phyloP scores from a whole-genome alignment of 2,797 vertebrate species.

The Epinephelus malabaricus region DNA sequence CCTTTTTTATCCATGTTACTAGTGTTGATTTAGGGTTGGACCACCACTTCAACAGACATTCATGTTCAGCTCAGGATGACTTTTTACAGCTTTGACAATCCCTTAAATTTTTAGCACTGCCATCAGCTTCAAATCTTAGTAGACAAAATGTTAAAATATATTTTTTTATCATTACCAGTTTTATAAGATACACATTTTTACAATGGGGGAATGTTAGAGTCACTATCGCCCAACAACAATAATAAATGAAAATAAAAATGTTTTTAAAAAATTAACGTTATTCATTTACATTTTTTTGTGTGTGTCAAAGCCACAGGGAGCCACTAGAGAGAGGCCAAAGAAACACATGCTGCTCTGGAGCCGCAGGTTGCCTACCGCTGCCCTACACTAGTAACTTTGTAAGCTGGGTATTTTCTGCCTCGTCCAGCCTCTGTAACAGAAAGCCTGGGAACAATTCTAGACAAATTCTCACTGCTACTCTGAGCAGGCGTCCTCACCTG shows the following conservation, averaged over 20 bases:
- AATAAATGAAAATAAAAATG: too few species aligned
- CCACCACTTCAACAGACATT: neutral
- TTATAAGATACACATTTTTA: too few species aligned
- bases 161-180: too few species aligned
- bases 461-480: constrained; percentile 43
- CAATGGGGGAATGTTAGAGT: too few species aligned
- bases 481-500: constrained; percentile 65
- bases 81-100: neutral
- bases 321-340: too few species aligned
- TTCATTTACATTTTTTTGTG: too few species aligned
- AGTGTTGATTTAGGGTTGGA: neutral
- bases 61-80: neutral
- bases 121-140: neutral
- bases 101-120: neutral
- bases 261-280: too few species aligned
- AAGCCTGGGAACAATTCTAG: constrained; percentile 55
- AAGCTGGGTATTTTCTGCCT: neutral
- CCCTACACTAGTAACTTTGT: neutral
- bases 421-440: constrained; percentile 20
- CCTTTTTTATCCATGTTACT: neutral
- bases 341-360: too few species aligned
- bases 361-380: too few species aligned
- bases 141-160: too few species aligned
- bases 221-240: too few species aligned
- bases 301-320: too few species aligned